Percentiles rank a stretch among this genome's conserved stretches.
Conservation (phyloP, 92 coral and sea anemone species). For the Pocillopora meandrina region DNA sequence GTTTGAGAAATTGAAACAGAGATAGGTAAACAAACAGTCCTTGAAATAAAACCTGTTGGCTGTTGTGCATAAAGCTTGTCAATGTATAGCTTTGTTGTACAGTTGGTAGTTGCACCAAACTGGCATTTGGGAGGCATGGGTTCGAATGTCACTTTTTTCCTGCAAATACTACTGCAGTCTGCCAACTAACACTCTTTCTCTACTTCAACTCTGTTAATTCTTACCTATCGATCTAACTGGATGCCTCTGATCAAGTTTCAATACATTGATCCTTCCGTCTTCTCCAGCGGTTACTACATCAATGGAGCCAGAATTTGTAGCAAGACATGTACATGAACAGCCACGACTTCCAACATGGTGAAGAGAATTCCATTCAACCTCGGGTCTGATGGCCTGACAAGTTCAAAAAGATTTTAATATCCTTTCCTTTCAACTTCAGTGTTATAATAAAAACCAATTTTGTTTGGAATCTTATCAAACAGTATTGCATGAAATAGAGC, state of each 20-base stretch:
- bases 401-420: not conserved
- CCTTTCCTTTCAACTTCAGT: not conserved
- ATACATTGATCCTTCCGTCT: slow-evolving; percentile 82
- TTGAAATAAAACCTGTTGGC: too few relatives aligned
- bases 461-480: too few relatives aligned
- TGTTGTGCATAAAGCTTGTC: too few relatives aligned
- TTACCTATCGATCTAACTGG: slow-evolving; percentile 95
- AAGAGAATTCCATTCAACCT: slow-evolving; percentile 74
- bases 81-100: too few relatives aligned
- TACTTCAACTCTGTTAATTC: not conserved
- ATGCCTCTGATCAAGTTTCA: slow-evolving; percentile 71
- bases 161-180: too few relatives aligned
- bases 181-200: too few relatives aligned
- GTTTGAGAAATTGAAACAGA: too few relatives aligned
- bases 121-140: too few relatives aligned
- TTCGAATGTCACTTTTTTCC: too few relatives aligned
- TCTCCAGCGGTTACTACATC: slow-evolving; percentile 92
- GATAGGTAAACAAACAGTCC: too few relatives aligned
- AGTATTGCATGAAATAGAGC: too few relatives aligned
- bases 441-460: not conserved
- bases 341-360: slow-evolving; percentile 63
- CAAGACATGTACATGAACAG: slow-evolving; percentile 88
- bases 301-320: slow-evolving; percentile 66
- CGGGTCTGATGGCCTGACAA: slow-evolving; percentile 55
- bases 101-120: too few relatives aligned